phyloP scores from a whole-genome alignment of 2,888 invertebrate genomes.

The Magallana nippona region DNA sequence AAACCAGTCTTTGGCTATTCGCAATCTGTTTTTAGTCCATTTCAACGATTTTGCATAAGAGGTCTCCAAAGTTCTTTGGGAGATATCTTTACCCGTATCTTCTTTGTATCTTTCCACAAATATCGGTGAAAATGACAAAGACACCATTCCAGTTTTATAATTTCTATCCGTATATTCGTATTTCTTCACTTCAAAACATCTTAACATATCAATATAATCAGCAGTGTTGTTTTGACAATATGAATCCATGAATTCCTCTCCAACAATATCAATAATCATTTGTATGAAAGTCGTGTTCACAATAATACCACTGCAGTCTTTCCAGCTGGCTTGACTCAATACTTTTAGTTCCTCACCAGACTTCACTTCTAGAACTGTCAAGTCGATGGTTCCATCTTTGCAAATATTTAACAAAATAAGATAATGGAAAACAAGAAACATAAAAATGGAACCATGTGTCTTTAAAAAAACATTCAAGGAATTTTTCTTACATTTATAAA shows the following conservation, averaged over 20 bases:
- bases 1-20: slow-evolving; percentile 52
- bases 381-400: slow-evolving; percentile 53
- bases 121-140: slow-evolving; percentile 31
- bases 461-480: no score
- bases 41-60: slow-evolving; percentile 46
- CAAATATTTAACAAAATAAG: neutral
- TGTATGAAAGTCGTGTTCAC: slow-evolving; percentile 49
- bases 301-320: slow-evolving; percentile 52
- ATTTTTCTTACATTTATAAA: no score
- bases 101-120: slow-evolving; percentile 56
- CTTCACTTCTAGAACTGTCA: slow-evolving; percentile 48
- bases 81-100: slow-evolving; percentile 35
- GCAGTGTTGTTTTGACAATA: slow-evolving; percentile 48
- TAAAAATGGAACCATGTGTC: neutral
- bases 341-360: slow-evolving; percentile 43
- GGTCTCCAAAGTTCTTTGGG: slow-evolving; percentile 44
- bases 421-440: neutral
- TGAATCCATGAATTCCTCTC: slow-evolving; percentile 35
- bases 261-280: slow-evolving; percentile 42
- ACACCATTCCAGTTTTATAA: slow-evolving; percentile 39
- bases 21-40: slow-evolving; percentile 54
- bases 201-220: slow-evolving; percentile 56
- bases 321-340: slow-evolving; percentile 47
- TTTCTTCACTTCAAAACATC: slow-evolving; percentile 62
- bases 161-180: slow-evolving; percentile 40